A percentile compares a stretch with the other conserved stretches of the same genome.
phyloP scores from a whole-genome alignment of 2,797 vertebrate species.

The Acanthopagrus latus region DNA sequence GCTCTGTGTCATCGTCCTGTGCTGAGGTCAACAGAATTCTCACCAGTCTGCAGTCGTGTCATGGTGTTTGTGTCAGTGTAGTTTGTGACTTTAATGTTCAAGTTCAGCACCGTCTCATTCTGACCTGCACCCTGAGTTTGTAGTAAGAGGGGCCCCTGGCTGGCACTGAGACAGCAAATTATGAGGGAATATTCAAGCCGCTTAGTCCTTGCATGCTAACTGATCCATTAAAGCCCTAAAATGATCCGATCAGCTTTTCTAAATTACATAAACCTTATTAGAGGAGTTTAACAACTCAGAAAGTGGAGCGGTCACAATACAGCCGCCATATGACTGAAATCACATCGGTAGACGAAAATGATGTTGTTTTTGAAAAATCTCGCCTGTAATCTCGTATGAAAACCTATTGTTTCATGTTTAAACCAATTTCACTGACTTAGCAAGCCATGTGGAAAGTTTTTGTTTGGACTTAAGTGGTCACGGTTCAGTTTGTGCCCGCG shows the following conservation, averaged over 20 bases:
- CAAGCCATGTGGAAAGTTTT: conserved; percentile 74
- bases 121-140: conserved; percentile 16
- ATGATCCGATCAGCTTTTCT: conserved; percentile 77
- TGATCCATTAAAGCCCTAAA: conserved; percentile 80
- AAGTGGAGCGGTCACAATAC: conserved; percentile 74
- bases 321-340: conserved; percentile 66
- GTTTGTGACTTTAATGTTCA: conserved; percentile 3
- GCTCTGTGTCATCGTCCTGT: neutral
- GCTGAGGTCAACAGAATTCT: neutral
- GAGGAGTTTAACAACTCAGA: conserved; percentile 74
- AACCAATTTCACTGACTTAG: conserved; percentile 55
- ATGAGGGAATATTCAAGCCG: conserved; percentile 57
- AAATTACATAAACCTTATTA: conserved; percentile 82
- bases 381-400: conserved; percentile 56
- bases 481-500: conserved; percentile 22
- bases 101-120: conserved; percentile 7
- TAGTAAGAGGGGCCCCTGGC: conserved; percentile 24
- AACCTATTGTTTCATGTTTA: conserved; percentile 61
- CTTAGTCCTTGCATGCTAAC: conserved; percentile 81
- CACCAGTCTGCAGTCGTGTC: neutral
- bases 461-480: conserved; percentile 67
- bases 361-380: conserved; percentile 54
- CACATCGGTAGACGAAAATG: conserved; percentile 3
- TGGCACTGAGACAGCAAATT: conserved; percentile 47
- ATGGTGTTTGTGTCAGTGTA: neutral